Evolutionary conservation across 64 coral and sea anemone genomes (phyloP), one percentile per base, ranked within the genome.

Genomic region (Actinia equina): DNA sequence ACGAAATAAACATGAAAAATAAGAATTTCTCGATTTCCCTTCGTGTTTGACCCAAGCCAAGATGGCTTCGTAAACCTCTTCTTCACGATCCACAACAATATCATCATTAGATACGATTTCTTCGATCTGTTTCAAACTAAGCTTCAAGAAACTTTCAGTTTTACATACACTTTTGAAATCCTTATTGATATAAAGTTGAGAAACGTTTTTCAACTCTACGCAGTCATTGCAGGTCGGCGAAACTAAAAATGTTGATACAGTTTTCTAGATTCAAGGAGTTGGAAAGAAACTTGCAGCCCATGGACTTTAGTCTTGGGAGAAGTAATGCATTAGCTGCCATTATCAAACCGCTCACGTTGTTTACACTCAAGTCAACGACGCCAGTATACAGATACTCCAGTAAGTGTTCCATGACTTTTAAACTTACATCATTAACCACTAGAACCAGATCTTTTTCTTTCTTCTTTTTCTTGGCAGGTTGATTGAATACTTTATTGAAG

Each of bases 81-180:
- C 65, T 65, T 89, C 88, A 1, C 51, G 56, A 17, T 83, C 44
- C 23, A 89, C 82, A 37, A 89, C 88, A 17, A 89, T 55, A 3
- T 89, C 67, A 63, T 84, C 88, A 63, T 81, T 84, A 10, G 88
- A 89, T 52, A 89, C 43, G 17, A 59, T 70, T 71, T 89, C 63
- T 42, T 89, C 61, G 45, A 89, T 67, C 16, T 84, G 78, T 44
- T 76, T 20, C 0, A 80, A 59, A 43, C 20, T 44, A 15, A 84
- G 23, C 10, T 11, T 56, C 30, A 25, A n/a, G 57, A 84, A 84
- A 12, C 49, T 37, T 18, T 52, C 27, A 15, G 62, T 70, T 70
- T 83, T 52, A 26, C 78, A 52, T 23, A 60, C 57, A 49, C 63
- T 26, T 25, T 19, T 82, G 19, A 89, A 83, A 6, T 83, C 82